phyloP scores from a whole-genome alignment of 2,888 invertebrate genomes.

The Criorhina ranunculi region DNA sequence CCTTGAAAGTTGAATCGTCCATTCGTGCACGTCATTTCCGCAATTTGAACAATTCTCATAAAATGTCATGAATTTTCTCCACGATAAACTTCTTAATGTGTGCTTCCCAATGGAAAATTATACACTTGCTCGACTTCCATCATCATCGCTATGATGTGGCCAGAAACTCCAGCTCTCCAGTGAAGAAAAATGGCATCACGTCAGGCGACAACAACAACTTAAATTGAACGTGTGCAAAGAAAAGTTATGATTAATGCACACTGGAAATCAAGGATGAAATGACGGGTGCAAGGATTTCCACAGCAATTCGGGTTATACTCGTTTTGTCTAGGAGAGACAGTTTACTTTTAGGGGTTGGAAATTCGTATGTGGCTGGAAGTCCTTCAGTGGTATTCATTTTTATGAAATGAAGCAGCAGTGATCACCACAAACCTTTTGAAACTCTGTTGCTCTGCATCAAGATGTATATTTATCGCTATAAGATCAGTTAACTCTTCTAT shows the following conservation, averaged over 20 bases:
- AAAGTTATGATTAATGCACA: constrained; percentile 34
- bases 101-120: neutral
- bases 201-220: neutral
- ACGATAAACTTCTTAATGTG: constrained; percentile 11
- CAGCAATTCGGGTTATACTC: no score
- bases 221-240: neutral
- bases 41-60: constrained; percentile 1
- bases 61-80: constrained; percentile 28
- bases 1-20: constrained; percentile 10
- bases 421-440: no score
- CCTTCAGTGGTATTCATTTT: neutral
- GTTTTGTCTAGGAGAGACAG: no score
- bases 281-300: neutral
- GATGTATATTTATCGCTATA: no score
- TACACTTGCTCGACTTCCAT: constrained; percentile 1
- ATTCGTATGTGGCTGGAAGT: no score
- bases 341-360: no score
- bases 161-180: neutral
- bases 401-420: neutral
- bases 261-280: neutral
- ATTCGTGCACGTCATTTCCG: constrained; percentile 29
- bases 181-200: neutral
- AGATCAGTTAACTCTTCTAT: no score
- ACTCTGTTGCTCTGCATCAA: no score
- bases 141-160: neutral